Evolutionary conservation across 2,113 vertebrate genomes (phyloP).

Genomic region (Microcebus tavaratra): DNA sequence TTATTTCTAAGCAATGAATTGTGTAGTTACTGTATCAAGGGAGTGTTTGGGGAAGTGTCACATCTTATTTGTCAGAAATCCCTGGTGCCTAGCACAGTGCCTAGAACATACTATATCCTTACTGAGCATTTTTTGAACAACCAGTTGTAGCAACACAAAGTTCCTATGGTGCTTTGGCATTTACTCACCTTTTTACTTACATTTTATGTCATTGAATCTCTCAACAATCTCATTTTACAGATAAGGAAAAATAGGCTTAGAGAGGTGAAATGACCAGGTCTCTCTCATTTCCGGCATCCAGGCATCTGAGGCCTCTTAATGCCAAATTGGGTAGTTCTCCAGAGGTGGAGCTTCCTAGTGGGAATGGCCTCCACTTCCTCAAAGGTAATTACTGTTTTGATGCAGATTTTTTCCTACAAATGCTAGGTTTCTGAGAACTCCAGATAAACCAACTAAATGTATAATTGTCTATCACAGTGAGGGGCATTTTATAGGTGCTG

Average conservation of each 20-base stretch:
- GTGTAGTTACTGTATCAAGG: background rate
- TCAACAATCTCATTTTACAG: slow-evolving; percentile 14
- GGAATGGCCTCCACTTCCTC: background rate
- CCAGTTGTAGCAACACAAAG: background rate
- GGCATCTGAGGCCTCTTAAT: background rate
- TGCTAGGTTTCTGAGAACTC: background rate
- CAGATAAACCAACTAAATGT: background rate
- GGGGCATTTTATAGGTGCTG: background rate
- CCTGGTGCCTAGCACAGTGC: background rate
- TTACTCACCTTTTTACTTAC: background rate
- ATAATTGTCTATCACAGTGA: background rate
- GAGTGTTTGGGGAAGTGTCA: background rate
- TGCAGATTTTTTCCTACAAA: background rate
- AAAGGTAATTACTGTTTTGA: background rate
- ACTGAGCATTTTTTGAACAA: background rate
- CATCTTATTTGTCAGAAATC: background rate
- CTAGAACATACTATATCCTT: background rate
- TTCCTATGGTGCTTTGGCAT: background rate
- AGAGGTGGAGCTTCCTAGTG: background rate
- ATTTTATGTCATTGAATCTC: background rate
- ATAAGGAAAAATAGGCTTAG: background rate
- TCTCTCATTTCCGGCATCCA: background rate
- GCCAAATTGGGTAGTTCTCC: background rate
- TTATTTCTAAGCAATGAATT: background rate
- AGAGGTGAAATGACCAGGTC: background rate